A percentile compares a stretch with the other conserved stretches of the same genome.
Conservation (phyloP, 30 jellyfish, hydroid and myxozoan genomes). For the Phacellophora camtschatica region DNA sequence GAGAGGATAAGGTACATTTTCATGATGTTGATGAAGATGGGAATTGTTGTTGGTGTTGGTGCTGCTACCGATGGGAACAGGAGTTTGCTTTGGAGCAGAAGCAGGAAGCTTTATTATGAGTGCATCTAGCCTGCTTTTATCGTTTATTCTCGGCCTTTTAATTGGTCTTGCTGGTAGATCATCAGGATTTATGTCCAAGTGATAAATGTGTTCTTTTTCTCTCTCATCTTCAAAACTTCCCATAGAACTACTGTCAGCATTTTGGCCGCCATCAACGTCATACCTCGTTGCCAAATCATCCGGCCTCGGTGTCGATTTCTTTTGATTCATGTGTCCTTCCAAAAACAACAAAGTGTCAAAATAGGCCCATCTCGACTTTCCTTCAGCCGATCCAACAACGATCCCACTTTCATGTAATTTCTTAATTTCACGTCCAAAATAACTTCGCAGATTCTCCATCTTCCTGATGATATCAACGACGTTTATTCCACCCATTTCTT, state of each 20-base stretch:
- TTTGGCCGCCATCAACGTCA: slow-evolving; percentile 32
- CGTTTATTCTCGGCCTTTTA: slow-evolving; percentile 22
- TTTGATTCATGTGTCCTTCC: slow-evolving; percentile 68
- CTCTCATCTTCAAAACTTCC: slow-evolving; percentile 1
- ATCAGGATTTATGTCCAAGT: not conserved
- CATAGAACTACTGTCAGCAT: slow-evolving; percentile 7
- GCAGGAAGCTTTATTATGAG: not conserved
- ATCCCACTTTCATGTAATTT: slow-evolving; percentile 23
- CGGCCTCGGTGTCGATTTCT: slow-evolving; percentile 41
- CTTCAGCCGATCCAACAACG: slow-evolving; percentile 17
- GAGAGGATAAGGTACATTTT: no score
- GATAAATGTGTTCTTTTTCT: slow-evolving; percentile 9
- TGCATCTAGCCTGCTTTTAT: slow-evolving; percentile 36
- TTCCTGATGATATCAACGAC: slow-evolving; percentile 55
- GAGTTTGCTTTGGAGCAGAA: not conserved
- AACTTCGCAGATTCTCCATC: slow-evolving; percentile 68
- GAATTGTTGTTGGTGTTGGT: no score
- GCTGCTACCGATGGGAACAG: not conserved
- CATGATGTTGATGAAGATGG: no score
- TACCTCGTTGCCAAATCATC: slow-evolving; percentile 26
- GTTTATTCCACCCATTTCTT: slow-evolving; percentile 21
- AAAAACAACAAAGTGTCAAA: slow-evolving; percentile 47
- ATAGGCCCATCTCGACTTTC: slow-evolving; percentile 75
- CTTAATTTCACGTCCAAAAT: slow-evolving; percentile 64
- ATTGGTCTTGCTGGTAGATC: not conserved